These are phyloP conservation scores for Sebastes diaconus DNA, from an alignment of 2,797 vertebrate genomes.

Conservation along the genomic window DNA sequence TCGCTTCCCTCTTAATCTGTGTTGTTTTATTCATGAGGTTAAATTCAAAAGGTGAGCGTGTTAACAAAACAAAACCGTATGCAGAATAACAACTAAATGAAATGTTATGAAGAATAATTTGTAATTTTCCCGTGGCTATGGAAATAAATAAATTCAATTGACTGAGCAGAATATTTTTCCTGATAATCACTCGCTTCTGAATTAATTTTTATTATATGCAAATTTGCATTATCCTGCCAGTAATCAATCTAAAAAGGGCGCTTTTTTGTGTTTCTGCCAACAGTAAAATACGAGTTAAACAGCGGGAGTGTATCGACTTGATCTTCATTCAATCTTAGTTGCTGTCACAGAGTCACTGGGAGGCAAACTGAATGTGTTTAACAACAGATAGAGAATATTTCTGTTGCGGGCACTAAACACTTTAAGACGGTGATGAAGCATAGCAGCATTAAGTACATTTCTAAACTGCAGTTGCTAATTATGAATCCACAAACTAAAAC, in stretches of 20 bases:
- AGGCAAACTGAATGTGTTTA: conserved; percentile 28
- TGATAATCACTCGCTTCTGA: conserved; percentile 49
- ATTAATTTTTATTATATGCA: conserved; percentile 58
- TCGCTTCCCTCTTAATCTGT: background rate
- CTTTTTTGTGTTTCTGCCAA: conserved; percentile 19
- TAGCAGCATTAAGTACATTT: background rate
- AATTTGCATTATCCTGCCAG: conserved; percentile 51
- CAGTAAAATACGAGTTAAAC: conserved; percentile 33
- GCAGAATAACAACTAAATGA: conserved; percentile 50
- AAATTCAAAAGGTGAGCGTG: conserved; percentile 47
- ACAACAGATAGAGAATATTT: conserved; percentile 14
- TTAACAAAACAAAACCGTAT: conserved; percentile 48
- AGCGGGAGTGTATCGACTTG: conserved; percentile 32
- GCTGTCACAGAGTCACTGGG: conserved; percentile 26
- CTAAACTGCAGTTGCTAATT: conserved; percentile 14
- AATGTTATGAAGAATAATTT: conserved; percentile 52
- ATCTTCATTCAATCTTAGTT: conserved; percentile 31
- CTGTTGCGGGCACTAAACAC: conserved; percentile 3
- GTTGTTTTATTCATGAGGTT: conserved; percentile 57
- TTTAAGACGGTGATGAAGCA: conserved; percentile 10
- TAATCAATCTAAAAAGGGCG: conserved; percentile 53
- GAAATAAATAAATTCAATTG: conserved; percentile 45
- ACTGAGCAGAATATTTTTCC: conserved; percentile 41
- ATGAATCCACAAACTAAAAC: background rate
- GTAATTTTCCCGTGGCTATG: conserved; percentile 48